Evolutionary conservation across 2,113 vertebrate species (phyloP).

Genomic region (Thalassoma bifasciatum): DNA sequence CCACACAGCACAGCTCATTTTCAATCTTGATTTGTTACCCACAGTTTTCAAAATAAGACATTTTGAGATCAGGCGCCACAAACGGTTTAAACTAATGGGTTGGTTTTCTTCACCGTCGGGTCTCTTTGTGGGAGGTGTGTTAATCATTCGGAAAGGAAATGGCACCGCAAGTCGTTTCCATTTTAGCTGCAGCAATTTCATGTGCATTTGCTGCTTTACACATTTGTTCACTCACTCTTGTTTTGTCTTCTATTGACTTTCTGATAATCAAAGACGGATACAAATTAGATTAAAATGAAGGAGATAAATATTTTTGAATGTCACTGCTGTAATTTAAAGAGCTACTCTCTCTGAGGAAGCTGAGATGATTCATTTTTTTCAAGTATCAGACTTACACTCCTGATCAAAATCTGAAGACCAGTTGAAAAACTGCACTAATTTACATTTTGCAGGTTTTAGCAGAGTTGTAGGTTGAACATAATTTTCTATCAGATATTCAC

Average conservation of each 20-base stretch:
- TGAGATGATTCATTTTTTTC: slow-evolving; percentile 23
- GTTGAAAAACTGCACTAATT: no score
- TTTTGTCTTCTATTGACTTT: slow-evolving; percentile 1
- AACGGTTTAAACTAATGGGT: no score
- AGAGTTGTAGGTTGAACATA: no score
- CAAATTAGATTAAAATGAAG: slow-evolving; percentile 8
- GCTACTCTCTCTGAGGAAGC: background rate
- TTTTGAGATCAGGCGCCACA: slow-evolving; percentile 34
- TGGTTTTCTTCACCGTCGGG: no score
- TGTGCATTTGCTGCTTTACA: slow-evolving; percentile 27
- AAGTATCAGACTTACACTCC: no score
- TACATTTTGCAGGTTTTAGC: no score
- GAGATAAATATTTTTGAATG: slow-evolving; percentile 2
- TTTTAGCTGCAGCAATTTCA: background rate
- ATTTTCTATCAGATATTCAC: no score
- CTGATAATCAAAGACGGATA: slow-evolving; percentile 10
- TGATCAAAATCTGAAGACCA: no score
- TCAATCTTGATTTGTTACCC: slow-evolving; percentile 36
- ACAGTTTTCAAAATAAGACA: slow-evolving; percentile 35
- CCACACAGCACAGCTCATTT: background rate
- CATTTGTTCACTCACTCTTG: background rate
- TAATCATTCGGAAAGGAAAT: slow-evolving; percentile 11
- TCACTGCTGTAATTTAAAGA: no score
- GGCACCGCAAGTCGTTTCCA: background rate
- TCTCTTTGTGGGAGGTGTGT: no score